phyloP scores from a whole-genome alignment of 2,888 invertebrate genomes.

The Philereme vetulata region DNA sequence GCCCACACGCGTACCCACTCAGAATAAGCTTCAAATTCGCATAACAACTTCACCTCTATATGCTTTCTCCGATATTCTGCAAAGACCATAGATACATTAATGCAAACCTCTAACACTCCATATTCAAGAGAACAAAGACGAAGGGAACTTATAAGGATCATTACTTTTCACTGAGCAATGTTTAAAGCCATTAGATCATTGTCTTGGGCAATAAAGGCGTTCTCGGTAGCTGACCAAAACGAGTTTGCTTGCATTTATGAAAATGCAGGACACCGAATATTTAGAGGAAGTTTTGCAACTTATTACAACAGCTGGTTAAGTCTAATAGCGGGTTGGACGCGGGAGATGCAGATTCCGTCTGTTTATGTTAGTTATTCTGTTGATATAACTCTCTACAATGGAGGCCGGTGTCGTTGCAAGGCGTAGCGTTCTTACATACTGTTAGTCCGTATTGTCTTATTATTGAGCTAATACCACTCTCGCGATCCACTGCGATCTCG shows the following conservation, averaged over 20 bases:
- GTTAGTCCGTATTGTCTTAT: too few species aligned
- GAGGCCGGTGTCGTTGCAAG: too few species aligned
- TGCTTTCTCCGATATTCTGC: constrained; percentile 27
- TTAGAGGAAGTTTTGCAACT: constrained; percentile 5
- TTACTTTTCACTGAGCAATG: constrained; percentile 46
- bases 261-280: constrained; percentile 25
- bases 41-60: constrained; percentile 3
- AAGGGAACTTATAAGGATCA: constrained; percentile 14
- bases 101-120: constrained; percentile 26
- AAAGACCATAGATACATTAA: constrained; percentile 30
- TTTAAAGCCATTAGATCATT: constrained; percentile 65
- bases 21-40: constrained; percentile 3
- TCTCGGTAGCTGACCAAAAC: constrained; percentile 66
- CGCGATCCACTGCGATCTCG: too few species aligned
- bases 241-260: constrained; percentile 52
- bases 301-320: not conserved
- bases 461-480: too few species aligned
- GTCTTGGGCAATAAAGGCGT: constrained; percentile 60
- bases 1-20: constrained; percentile 4
- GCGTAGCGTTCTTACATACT: too few species aligned
- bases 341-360: too few species aligned
- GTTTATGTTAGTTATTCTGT: too few species aligned
- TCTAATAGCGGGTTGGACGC: not conserved
- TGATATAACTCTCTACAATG: too few species aligned
- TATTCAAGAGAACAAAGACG: constrained; percentile 27